These are phyloP conservation scores for Desmophyllum pertusum DNA, from an alignment of 92 coral and sea anemone species.

Conservation along the genomic window DNA sequence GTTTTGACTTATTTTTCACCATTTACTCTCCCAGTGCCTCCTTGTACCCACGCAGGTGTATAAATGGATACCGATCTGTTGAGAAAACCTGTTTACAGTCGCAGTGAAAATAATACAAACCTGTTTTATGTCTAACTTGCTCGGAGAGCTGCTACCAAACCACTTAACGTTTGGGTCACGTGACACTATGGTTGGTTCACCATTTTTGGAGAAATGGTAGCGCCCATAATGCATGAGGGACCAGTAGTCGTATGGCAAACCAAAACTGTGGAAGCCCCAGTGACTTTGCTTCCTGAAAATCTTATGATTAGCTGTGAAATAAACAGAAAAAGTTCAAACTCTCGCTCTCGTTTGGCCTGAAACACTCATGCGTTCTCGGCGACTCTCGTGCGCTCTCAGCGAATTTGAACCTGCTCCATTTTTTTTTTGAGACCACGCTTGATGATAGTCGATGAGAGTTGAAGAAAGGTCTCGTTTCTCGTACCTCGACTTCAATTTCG, in stretches of 20 bases:
- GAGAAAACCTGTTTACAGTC: background rate
- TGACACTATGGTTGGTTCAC: slow-evolving; percentile 69
- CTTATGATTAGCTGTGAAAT: slow-evolving; percentile 51
- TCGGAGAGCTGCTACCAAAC: slow-evolving; percentile 67
- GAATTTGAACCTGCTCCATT: too few species aligned
- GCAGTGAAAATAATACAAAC: slow-evolving; percentile 3
- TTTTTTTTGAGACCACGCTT: too few species aligned
- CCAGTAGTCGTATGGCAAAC: slow-evolving; percentile 76
- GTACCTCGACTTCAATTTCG: too few species aligned
- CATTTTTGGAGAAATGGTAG: slow-evolving; percentile 71
- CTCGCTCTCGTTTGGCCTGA: too few species aligned
- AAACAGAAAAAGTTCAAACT: background rate
- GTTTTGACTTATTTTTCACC: too few species aligned
- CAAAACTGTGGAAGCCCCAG: slow-evolving; percentile 64
- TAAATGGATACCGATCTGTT: too few species aligned
- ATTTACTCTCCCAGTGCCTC: too few species aligned
- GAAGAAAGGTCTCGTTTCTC: too few species aligned
- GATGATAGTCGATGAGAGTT: too few species aligned
- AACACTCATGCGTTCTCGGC: too few species aligned
- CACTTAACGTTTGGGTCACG: slow-evolving; percentile 52
- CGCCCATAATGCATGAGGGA: slow-evolving; percentile 84
- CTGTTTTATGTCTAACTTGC: slow-evolving; percentile 65
- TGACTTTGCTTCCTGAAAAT: slow-evolving; percentile 65
- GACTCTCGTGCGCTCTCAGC: too few species aligned
- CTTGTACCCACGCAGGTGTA: too few species aligned